phyloP scores from a whole-genome alignment of 2,797 vertebrate species.

The Brachymystax lenok region DNA sequence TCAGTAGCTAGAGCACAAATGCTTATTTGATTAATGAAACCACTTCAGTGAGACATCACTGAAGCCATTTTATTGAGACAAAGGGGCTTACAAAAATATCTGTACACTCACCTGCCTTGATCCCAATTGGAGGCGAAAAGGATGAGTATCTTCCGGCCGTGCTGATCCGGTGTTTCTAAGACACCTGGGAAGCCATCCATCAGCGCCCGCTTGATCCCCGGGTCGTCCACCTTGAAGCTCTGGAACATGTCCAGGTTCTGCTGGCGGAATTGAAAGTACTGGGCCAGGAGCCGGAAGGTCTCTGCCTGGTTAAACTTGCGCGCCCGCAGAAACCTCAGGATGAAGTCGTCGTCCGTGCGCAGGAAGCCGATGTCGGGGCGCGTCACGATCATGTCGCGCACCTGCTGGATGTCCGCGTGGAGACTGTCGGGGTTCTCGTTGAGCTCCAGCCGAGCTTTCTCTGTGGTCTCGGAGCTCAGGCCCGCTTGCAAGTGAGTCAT shows the following conservation, averaged over 20 bases:
- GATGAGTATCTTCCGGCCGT: slow-evolving; percentile 95
- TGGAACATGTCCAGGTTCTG: slow-evolving; percentile 99
- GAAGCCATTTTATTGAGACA: neutral
- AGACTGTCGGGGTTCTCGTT: slow-evolving; percentile 96
- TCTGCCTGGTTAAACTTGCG: slow-evolving; percentile 96
- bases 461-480: slow-evolving; percentile 91
- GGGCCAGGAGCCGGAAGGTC: slow-evolving; percentile 93
- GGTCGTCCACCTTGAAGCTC: slow-evolving; percentile 95
- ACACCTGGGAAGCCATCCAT: slow-evolving; percentile 98
- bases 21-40: neutral
- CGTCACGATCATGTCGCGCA: slow-evolving; percentile 98
- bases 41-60: too few relatives aligned
- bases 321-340: slow-evolving; percentile 93
- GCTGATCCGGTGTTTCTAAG: slow-evolving; percentile 92
- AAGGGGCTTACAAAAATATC: neutral
- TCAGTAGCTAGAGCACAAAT: neutral
- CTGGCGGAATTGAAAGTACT: slow-evolving; percentile 97
- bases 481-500: slow-evolving; percentile 97
- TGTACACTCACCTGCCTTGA: slow-evolving; percentile 89
- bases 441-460: slow-evolving; percentile 94
- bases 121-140: slow-evolving; percentile 99
- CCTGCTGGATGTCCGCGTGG: slow-evolving; percentile 97
- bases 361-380: slow-evolving; percentile 97
- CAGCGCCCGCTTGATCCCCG: slow-evolving; percentile 93
- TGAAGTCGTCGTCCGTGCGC: slow-evolving; percentile 97